Evolutionary conservation across 2,113 vertebrate species (phyloP), one percentile per base, ranked within the genome.

Genomic region (Cricetomys ansorgei): DNA sequence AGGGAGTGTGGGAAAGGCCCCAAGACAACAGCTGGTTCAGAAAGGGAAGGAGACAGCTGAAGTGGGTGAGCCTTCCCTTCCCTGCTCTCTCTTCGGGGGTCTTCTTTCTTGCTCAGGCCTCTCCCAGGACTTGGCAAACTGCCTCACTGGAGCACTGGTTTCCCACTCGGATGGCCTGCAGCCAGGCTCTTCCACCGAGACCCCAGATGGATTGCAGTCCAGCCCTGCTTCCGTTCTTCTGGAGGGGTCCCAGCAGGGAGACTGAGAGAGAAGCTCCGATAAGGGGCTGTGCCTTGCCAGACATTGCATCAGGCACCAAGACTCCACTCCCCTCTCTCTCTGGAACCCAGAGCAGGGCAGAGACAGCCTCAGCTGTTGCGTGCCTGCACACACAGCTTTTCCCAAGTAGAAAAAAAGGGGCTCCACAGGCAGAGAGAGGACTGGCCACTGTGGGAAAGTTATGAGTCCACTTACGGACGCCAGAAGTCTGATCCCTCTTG

Each of bases 271-370:
- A 29, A 85, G 75, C 85, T 76, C 81, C 50, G 94, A 97, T 95
- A 98, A 96, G 89, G 69, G 65, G 19, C 4, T 0, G n/a, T 37
- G 72, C 77, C 77, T 73, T 79, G 96, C 93, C 97, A 93, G 89
- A 92, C 92, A 73, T 93, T 96, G 94, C 93, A 92, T 97, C 95
- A 96, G 91, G 91, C 94, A 37, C 45, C 84, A 95, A 88, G 94
- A 64, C 80, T 96, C 88, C 69, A 65, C 40, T 93, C 73, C 57
- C 67, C 69, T 72, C 45, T 57, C n/a, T n/a, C 10, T 1, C 55
- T 16, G 3, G 40, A 64, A 83, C 91, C 70, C 7, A 79, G 83
- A 93, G 75, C n/a, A 3, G 3, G 0, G 83, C 1, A 43, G 89
- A 91, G 70, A 65, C 62, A 21, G 90, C 72, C 65, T 86, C 83